A percentile compares a stretch with the other conserved stretches of the same genome.
phyloP scores from a whole-genome alignment of 2,113 vertebrate species.

The Triplophysa tibetana region DNA sequence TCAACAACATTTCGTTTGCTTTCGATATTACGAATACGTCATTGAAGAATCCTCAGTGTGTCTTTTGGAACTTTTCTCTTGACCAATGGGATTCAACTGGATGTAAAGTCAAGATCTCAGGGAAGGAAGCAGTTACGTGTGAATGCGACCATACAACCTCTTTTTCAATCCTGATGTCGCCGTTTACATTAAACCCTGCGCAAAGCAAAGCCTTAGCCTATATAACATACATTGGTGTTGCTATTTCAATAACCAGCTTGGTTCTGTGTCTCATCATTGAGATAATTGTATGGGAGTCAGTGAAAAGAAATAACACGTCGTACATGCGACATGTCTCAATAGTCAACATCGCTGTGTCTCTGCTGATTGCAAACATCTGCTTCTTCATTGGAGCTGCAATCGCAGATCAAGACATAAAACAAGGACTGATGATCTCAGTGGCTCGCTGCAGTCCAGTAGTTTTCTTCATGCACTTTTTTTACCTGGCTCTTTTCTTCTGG shows the following conservation, averaged over 20 bases:
- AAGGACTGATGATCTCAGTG: constrained; percentile 13
- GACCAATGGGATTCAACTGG: constrained; percentile 72
- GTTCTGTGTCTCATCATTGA: constrained; percentile 80
- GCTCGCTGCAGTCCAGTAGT: constrained; percentile 76
- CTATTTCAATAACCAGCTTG: constrained; percentile 79
- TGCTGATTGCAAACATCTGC: constrained; percentile 79
- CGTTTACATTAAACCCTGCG: background rate
- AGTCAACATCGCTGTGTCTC: constrained; percentile 81
- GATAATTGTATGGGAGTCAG: constrained; percentile 73
- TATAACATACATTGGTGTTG: constrained; percentile 73
- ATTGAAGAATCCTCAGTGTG: constrained; percentile 67
- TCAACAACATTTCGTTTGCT: constrained; percentile 68
- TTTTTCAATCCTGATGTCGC: constrained; percentile 86
- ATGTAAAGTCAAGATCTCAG: constrained; percentile 48
- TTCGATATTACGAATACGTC: constrained; percentile 69
- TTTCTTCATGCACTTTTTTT: constrained; percentile 89
- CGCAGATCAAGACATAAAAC: constrained; percentile 25
- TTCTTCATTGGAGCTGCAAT: constrained; percentile 76
- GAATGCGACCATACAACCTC: constrained; percentile 77
- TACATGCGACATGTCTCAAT: constrained; percentile 84
- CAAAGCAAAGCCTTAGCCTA: background rate
- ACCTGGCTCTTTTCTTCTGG: constrained; percentile 90
- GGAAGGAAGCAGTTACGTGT: constrained; percentile 63
- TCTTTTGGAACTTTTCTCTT: constrained; percentile 77
- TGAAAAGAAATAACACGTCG: constrained; percentile 78